Evolutionary conservation across 2,113 vertebrate genomes (phyloP).

Genomic region (Scomber colias): DNA sequence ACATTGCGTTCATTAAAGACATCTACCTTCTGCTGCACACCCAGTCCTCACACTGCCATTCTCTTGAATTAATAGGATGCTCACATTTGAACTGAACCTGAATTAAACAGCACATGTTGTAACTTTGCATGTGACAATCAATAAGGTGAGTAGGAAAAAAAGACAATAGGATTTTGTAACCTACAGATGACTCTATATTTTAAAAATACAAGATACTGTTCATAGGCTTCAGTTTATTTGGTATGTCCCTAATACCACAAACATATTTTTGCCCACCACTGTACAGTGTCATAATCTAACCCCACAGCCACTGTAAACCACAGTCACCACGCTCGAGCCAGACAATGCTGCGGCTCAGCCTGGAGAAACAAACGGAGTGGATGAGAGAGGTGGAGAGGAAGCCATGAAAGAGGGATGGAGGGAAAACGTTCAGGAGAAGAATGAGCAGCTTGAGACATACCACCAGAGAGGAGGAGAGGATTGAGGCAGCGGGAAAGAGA

Average conservation of each 20-base stretch:
- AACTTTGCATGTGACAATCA: neutral
- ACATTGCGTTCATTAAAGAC: conserved; percentile 28
- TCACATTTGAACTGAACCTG: neutral
- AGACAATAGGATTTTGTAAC: neutral
- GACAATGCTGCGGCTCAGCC: conserved; percentile 33
- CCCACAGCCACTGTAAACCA: neutral
- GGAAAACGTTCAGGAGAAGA: conserved; percentile 35
- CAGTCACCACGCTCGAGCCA: conserved; percentile 23
- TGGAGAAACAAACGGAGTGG: conserved; percentile 34
- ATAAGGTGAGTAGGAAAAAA: neutral
- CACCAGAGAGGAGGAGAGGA: conserved; percentile 48
- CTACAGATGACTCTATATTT: neutral
- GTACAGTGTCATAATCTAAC: conserved; percentile 28
- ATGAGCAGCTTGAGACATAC: conserved; percentile 56
- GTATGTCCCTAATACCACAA: neutral
- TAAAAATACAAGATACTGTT: neutral
- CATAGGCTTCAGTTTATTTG: conserved; percentile 19
- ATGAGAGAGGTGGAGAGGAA: conserved; percentile 36
- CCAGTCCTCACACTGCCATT: neutral
- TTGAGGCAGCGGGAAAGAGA: conserved; percentile 42
- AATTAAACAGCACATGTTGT: conserved; percentile 25
- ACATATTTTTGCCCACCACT: conserved; percentile 1
- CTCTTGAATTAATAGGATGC: neutral
- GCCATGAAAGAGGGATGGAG: conserved; percentile 19
- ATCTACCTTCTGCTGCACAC: conserved; percentile 13